Conservation (phyloP, 92 coral and sea anemone genomes). For the Porites lobata region DNA sequence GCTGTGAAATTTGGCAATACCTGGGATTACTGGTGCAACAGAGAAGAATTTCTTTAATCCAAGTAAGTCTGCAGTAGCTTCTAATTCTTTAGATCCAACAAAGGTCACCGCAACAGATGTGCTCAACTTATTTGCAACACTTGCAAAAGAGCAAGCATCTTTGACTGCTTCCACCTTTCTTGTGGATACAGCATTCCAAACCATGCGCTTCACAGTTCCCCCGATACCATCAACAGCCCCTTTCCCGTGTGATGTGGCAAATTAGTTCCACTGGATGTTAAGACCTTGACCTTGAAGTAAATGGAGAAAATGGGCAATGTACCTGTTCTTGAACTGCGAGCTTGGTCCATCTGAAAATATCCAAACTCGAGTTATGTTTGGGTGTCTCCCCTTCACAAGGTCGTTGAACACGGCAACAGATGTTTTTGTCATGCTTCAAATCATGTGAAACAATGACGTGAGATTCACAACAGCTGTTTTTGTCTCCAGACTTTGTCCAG, state of each 20-base stretch:
- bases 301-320: conserved; percentile 61
- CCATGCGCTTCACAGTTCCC: conserved; percentile 62
- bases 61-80: conserved; percentile 27
- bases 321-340: conserved; percentile 71
- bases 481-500: too few species aligned
- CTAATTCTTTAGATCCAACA: conserved; percentile 32
- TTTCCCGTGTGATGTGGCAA: conserved; percentile 78
- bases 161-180: conserved; percentile 46
- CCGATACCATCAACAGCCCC: conserved; percentile 76
- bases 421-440: conserved; percentile 77
- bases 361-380: conserved; percentile 1
- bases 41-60: conserved; percentile 44
- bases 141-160: conserved; percentile 68
- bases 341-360: conserved; percentile 80
- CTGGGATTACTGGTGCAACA: conserved; percentile 58
- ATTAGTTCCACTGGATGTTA: conserved; percentile 51
- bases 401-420: conserved; percentile 65
- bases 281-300: conserved; percentile 7
- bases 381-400: conserved; percentile 3
- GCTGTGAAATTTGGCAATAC: conserved; percentile 63
- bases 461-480: too few species aligned
- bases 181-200: conserved; percentile 66
- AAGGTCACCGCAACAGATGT: conserved; percentile 50
- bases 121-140: conserved; percentile 50
- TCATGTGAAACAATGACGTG: too few species aligned